A percentile compares a stretch with the other conserved stretches of the same genome.
Conservation (phyloP, 2,797 vertebrate genomes). For the Pygocentrus nattereri region DNA sequence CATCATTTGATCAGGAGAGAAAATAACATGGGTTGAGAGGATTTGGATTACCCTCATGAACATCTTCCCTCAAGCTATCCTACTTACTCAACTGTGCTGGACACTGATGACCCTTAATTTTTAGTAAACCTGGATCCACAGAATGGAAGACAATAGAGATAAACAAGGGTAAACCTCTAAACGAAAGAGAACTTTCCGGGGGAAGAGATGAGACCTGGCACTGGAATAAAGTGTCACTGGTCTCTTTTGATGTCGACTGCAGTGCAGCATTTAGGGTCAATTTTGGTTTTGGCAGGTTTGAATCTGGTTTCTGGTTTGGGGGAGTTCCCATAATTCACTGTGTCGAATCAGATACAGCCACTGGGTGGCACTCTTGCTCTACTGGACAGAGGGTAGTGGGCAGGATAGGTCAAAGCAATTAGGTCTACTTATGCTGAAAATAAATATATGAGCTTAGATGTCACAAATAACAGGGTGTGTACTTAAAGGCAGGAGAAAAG, state of each 20-base stretch:
- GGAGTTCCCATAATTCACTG: background rate
- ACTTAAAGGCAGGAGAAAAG: background rate
- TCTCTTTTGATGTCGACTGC: background rate
- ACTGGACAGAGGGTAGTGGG: background rate
- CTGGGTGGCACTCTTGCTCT: conserved; percentile 60
- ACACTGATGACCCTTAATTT: too few relatives aligned
- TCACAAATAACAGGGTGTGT: conserved; percentile 42
- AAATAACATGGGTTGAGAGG: too few relatives aligned
- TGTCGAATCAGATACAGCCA: conserved; percentile 22
- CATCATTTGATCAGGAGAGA: too few relatives aligned
- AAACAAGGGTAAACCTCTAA: background rate
- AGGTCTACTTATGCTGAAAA: conserved; percentile 20
- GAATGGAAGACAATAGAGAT: background rate
- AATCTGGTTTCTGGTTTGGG: background rate
- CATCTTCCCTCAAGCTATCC: too few relatives aligned
- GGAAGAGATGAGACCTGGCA: background rate
- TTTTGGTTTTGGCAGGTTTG: conserved; percentile 16
- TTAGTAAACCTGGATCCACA: background rate
- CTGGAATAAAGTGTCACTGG: conserved; percentile 10
- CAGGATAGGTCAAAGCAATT: background rate
- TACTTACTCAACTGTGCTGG: too few relatives aligned
- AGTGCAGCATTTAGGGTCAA: conserved; percentile 1
- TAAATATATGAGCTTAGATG: conserved; percentile 7
- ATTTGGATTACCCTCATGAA: too few relatives aligned
- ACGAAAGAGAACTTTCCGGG: background rate